phyloP scores from a whole-genome alignment of 2,113 vertebrate species.

The Calcarius ornatus region DNA sequence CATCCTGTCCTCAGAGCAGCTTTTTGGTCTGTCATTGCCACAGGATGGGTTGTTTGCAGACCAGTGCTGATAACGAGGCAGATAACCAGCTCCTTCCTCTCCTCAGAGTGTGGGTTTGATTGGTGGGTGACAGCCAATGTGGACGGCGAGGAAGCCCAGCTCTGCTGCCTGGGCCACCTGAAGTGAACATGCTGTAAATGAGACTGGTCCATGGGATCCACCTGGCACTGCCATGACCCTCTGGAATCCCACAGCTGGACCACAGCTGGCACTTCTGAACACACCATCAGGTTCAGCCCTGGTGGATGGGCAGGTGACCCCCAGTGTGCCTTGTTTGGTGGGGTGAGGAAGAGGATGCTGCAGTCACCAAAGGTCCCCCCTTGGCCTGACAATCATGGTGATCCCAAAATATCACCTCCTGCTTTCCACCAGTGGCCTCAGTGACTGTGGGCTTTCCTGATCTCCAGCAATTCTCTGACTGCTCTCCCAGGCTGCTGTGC shows the following conservation, averaged over 20 bases:
- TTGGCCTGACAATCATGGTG: neutral
- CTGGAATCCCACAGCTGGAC: neutral
- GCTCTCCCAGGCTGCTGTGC: neutral
- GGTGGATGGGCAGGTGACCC: neutral
- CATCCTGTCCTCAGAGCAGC: neutral
- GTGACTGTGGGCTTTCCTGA: rapidly evolving
- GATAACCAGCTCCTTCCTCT: neutral
- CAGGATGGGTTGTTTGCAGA: rapidly evolving
- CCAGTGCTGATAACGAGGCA: neutral
- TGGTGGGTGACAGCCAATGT: rapidly evolving
- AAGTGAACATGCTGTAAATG: rapidly evolving
- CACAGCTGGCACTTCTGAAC: neutral
- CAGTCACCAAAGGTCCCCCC: neutral
- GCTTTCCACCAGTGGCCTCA: neutral
- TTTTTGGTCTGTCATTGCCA: neutral
- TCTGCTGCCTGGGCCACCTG: neutral
- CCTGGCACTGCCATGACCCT: neutral
- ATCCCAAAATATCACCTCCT: neutral
- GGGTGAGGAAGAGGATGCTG: neutral
- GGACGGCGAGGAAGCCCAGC: neutral
- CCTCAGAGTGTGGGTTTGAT: neutral
- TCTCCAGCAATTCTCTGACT: neutral
- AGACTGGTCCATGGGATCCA: rapidly evolving
- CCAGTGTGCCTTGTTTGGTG: rapidly evolving
- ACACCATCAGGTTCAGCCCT: neutral